These are phyloP conservation scores for Protodeltote pygarga DNA, from an alignment of 2,888 invertebrate species.

Conservation along the genomic window DNA sequence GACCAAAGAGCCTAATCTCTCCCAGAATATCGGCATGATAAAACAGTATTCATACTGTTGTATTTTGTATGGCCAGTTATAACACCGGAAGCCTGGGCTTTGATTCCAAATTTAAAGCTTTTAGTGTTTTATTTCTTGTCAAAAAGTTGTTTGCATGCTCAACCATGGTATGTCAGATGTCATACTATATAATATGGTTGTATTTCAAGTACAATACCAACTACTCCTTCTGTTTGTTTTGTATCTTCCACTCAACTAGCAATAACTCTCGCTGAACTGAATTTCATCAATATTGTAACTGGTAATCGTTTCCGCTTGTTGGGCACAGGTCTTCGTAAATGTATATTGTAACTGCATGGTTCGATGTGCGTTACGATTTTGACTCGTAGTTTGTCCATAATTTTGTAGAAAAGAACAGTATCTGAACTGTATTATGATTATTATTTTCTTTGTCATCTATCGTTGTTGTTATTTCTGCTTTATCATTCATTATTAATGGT, in stretches of 20 bases:
- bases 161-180: too few relatives aligned
- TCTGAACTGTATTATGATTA: background rate
- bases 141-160: too few relatives aligned
- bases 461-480: too few relatives aligned
- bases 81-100: too few relatives aligned
- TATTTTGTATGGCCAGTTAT: too few relatives aligned
- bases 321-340: conserved; percentile 10
- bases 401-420: conserved; percentile 4
- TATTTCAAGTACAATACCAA: background rate
- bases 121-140: too few relatives aligned
- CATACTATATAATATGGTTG: too few relatives aligned
- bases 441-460: background rate
- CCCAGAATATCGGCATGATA: too few relatives aligned
- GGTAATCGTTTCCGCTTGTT: conserved; percentile 48
- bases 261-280: conserved; percentile 46
- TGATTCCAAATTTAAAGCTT: too few relatives aligned
- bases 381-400: background rate
- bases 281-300: conserved; percentile 47
- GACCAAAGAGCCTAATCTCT: too few relatives aligned
- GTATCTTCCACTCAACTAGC: conserved; percentile 8
- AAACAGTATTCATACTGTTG: too few relatives aligned
- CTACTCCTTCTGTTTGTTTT: conserved; percentile 7
- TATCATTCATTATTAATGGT: too few relatives aligned
- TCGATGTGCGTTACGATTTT: conserved; percentile 17
- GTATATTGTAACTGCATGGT: conserved; percentile 25